Percentiles rank a stretch among this genome's conserved stretches.
Evolutionary conservation across 2,797 vertebrate genomes (phyloP).

Genomic region (Acropternis orthonyx): DNA sequence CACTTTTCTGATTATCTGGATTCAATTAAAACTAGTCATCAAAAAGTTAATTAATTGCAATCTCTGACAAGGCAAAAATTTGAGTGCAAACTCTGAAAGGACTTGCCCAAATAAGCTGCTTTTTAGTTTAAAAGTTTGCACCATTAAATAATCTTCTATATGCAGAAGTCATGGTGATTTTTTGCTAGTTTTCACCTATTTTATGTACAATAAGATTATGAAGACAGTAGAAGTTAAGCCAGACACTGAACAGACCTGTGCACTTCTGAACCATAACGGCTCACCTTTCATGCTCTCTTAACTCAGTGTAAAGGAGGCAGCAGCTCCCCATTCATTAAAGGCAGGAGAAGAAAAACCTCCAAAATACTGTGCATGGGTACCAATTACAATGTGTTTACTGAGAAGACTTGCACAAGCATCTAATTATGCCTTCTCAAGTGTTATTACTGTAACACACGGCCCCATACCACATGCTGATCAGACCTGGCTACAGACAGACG

Average conservation of each 20-base stretch:
- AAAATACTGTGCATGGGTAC: background rate
- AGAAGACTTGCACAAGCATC: slow-evolving; percentile 10
- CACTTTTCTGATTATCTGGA: background rate
- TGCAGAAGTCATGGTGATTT: background rate
- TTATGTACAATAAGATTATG: background rate
- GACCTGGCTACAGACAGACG: slow-evolving; percentile 33
- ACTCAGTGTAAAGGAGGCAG: background rate
- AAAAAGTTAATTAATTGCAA: background rate
- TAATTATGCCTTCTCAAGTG: slow-evolving; percentile 13
- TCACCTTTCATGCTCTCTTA: background rate
- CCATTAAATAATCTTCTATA: background rate
- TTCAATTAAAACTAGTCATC: background rate
- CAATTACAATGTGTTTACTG: slow-evolving; percentile 46
- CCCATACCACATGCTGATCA: slow-evolving; percentile 3
- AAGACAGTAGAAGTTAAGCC: background rate
- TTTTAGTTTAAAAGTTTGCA: background rate
- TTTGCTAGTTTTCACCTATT: background rate
- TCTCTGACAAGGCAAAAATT: background rate
- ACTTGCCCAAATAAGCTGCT: background rate
- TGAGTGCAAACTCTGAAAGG: background rate
- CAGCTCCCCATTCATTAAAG: background rate
- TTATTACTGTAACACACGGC: background rate
- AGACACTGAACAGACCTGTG: background rate
- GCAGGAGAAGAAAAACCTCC: background rate
- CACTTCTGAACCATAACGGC: background rate